Base-by-base conservation (phyloP, 2,888 invertebrate species). In the Lypha dubia region DNA sequence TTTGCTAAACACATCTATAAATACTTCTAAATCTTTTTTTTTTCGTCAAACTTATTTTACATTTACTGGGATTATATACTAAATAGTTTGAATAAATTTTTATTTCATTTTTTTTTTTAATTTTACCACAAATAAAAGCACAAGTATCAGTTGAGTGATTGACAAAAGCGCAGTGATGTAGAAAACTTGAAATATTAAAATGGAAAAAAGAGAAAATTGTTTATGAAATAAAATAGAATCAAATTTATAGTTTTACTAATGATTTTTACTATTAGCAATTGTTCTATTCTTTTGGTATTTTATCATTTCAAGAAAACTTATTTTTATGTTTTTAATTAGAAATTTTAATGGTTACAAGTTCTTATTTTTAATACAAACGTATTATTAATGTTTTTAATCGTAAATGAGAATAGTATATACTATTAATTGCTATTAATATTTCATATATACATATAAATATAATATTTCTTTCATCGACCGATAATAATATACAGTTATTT, bases 151-250 rank as follows among this genome's bases (percentile, higher is more conserved):
- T 60, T 32, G 15, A 35, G 20, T 71, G 44, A 46, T 32, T 60
- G 11, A 46, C 35, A 41, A 15, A 62, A 49, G 35, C 28, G 46
- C 15, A 60, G 46, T 73, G 60, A 46, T 46, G 46, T 20, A 17
- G 28, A 58, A 71, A 58, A 67, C 11, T 51, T 53, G 22, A 38
- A 38, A 53, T 38, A n/a, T 71, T 3, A 24, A 46, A 49, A 73
- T 15, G n/a, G 49, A 3, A 20, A 0, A 17, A 49, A 32, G 1
- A 4, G 17, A 2, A 32, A 5, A n/a, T 35, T 3, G 11, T 17
- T 11, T n/a, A 58, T 35, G 13, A 35, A 35, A 56, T 28, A 9
- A 11, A 13, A 3, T 1, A 15, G 28, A 56, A 56, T 56, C 13
- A 56, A 28, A 20, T 20, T 20, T 22, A n/a, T 15, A 56, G 28